A percentile compares a stretch with the other conserved stretches of the same genome.
Conservation (phyloP, 2,797 vertebrate species). For the Spizella passerina region DNA sequence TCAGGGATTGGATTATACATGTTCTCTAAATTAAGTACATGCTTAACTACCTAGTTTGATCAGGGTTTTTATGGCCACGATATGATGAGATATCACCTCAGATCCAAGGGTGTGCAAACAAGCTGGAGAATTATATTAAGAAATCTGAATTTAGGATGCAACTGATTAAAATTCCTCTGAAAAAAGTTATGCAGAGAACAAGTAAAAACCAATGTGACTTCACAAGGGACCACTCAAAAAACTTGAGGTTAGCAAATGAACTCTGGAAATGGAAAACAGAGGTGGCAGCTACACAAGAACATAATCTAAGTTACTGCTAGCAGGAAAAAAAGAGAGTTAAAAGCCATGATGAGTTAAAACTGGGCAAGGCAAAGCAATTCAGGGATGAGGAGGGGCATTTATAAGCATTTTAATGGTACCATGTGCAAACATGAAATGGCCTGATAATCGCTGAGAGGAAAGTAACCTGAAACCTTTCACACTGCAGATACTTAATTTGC, state of each 20-base stretch:
- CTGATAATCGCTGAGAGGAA: neutral
- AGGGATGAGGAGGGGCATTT: neutral
- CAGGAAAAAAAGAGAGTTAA: neutral
- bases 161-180: constrained; percentile 29
- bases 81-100: neutral
- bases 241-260: constrained; percentile 23
- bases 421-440: neutral
- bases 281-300: neutral
- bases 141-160: constrained; percentile 10
- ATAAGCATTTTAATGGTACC: neutral
- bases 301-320: neutral
- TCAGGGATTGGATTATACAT: neutral
- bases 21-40: constrained; percentile 30
- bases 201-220: neutral
- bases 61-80: neutral
- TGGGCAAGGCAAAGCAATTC: neutral
- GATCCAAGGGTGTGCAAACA: neutral
- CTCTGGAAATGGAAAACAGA: constrained; percentile 41
- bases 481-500: neutral
- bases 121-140: neutral
- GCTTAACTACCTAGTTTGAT: constrained; percentile 13
- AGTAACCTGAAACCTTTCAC: neutral
- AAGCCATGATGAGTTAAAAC: neutral
- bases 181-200: neutral
- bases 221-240: neutral